A percentile compares a stretch with the other conserved stretches of the same genome.
Evolutionary conservation across 1,140 invertebrate genomes (phyloP).

Genomic region (honey bee (Apis mellifera)): DNA sequence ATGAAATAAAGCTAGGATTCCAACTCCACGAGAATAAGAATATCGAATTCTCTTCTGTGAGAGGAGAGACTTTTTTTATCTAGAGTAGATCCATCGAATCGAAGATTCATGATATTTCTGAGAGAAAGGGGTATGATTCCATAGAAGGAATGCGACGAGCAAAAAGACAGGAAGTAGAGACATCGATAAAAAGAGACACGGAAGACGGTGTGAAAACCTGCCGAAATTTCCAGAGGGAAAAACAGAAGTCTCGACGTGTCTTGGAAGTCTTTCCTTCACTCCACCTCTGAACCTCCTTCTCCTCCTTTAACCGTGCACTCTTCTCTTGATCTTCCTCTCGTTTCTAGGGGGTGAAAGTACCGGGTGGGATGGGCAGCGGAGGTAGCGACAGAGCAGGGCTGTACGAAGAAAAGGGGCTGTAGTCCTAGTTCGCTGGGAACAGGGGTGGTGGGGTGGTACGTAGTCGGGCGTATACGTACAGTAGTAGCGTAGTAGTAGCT

Average conservation of each 20-base stretch:
- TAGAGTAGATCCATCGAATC: background rate
- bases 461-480: constrained; percentile 29
- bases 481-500: constrained; percentile 57
- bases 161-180: constrained; percentile 9
- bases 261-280: constrained; percentile 43
- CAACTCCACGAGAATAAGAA: too few species aligned
- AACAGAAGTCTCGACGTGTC: constrained; percentile 60
- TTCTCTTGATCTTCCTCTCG: constrained; percentile 35
- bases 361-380: constrained; percentile 48
- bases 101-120: background rate
- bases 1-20: too few species aligned
- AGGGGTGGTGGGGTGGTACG: constrained; percentile 40
- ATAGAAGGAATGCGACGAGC: background rate
- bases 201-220: constrained; percentile 59
- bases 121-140: background rate
- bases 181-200: constrained; percentile 12
- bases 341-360: constrained; percentile 37
- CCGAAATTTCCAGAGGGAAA: constrained; percentile 59
- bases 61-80: too few species aligned
- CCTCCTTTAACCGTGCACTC: constrained; percentile 19
- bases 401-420: constrained; percentile 63
- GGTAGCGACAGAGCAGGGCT: constrained; percentile 54
- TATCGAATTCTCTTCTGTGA: background rate
- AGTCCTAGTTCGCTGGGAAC: constrained; percentile 43
- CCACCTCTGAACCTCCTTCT: constrained; percentile 27